Evolutionary conservation across 1,140 invertebrate genomes (phyloP).

Genomic region (Rhopalosiphum padi): DNA sequence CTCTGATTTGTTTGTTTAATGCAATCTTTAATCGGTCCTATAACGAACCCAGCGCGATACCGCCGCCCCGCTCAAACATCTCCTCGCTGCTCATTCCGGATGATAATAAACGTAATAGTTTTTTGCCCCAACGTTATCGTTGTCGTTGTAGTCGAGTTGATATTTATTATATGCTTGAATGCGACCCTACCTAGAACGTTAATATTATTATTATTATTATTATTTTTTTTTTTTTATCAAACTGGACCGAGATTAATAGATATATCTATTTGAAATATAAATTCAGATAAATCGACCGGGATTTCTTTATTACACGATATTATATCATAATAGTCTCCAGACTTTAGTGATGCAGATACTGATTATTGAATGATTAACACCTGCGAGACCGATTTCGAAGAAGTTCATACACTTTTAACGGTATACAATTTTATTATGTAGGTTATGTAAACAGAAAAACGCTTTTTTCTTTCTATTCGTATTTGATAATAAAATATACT

Average conservation of each 20-base stretch:
- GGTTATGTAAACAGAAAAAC: conserved; percentile 1
- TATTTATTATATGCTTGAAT: background rate
- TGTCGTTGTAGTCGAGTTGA: background rate
- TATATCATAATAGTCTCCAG: background rate
- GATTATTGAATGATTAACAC: background rate
- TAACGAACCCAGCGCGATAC: background rate
- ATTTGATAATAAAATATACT: background rate
- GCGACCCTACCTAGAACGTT: background rate
- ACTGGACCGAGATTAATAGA: background rate
- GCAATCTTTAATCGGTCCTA: background rate
- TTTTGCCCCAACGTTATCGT: background rate
- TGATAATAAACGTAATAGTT: background rate
- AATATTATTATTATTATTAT: background rate
- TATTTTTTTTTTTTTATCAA: background rate
- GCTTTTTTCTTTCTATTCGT: background rate
- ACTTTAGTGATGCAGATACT: background rate
- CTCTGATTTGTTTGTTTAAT: background rate
- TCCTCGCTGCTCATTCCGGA: background rate
- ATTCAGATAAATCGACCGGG: background rate
- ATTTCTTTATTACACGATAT: background rate
- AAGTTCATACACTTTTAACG: background rate
- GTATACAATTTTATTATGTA: background rate
- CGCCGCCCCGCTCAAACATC: background rate
- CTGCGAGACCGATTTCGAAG: background rate
- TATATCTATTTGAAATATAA: background rate